Conservation (phyloP, 2,888 invertebrate species). For the Gortyna flavago region DNA sequence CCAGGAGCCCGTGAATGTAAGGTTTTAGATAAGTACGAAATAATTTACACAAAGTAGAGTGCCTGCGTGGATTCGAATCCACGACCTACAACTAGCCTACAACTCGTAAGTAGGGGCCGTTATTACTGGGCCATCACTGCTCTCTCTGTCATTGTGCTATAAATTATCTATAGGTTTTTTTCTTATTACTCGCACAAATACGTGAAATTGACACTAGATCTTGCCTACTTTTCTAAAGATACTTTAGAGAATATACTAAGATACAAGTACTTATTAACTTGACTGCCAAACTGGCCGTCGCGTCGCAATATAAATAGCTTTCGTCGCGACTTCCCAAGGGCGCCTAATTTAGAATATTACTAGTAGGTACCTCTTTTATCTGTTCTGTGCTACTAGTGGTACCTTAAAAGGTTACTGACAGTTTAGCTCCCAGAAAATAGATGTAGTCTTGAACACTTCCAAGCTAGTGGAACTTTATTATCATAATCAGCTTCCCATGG, state of each 20-base stretch:
- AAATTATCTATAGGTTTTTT: background rate
- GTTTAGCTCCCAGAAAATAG: conserved; percentile 9
- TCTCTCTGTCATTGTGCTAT: background rate
- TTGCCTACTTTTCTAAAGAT: background rate
- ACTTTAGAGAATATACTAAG: background rate
- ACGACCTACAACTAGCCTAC: too few species aligned
- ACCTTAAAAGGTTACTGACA: conserved; percentile 1
- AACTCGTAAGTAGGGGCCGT: too few species aligned
- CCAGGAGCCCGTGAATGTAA: conserved; percentile 9
- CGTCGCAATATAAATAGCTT: conserved; percentile 15
- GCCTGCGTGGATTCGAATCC: too few species aligned
- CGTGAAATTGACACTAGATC: background rate
- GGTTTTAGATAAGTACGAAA: background rate
- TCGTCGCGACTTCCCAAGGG: conserved; percentile 29
- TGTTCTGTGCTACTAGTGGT: too few species aligned
- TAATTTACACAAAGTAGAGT: too few species aligned
- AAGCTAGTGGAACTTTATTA: background rate
- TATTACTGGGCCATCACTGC: too few species aligned
- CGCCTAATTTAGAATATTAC: conserved; percentile 20
- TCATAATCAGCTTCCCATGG: background rate
- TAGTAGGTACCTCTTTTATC: too few species aligned
- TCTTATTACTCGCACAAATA: background rate
- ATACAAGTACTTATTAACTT: background rate
- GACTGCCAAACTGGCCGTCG: background rate
- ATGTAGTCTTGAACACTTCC: background rate